phyloP scores from a whole-genome alignment of 2,113 vertebrate species.

The Raja brachyura region DNA sequence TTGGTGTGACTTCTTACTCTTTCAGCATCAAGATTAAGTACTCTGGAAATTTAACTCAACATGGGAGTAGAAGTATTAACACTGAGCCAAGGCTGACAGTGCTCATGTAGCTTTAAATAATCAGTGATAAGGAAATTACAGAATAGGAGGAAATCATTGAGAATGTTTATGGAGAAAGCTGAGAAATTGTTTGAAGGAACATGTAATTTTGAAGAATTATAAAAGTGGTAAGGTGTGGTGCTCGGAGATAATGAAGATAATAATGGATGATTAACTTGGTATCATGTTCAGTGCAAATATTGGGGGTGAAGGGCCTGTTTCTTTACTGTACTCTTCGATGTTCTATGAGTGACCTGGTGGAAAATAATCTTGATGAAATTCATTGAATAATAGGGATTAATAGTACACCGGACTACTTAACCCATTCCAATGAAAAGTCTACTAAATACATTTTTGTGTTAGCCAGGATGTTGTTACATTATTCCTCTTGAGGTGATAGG shows the following conservation, averaged over 20 bases:
- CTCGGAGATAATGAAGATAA: neutral
- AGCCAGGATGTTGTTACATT: neutral
- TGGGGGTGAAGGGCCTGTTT: too few relatives aligned
- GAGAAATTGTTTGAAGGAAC: neutral
- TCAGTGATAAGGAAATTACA: neutral
- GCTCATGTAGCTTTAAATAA: neutral
- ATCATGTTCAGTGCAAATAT: too few relatives aligned
- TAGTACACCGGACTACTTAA: too few relatives aligned
- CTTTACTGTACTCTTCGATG: too few relatives aligned
- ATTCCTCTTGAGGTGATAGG: neutral
- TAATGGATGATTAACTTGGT: too few relatives aligned
- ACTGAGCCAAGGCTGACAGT: neutral
- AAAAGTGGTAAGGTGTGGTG: too few relatives aligned
- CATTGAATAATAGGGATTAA: too few relatives aligned
- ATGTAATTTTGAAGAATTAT: neutral
- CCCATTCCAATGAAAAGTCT: neutral
- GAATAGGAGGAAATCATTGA: neutral
- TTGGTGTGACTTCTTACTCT: neutral
- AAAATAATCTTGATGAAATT: neutral
- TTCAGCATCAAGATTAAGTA: neutral
- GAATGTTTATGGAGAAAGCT: neutral
- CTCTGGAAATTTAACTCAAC: neutral
- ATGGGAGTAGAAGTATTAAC: neutral
- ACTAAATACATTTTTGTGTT: neutral
- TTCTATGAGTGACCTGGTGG: neutral